Conservation (phyloP, 2,888 invertebrate genomes). For the Cerceris rybyensis region DNA sequence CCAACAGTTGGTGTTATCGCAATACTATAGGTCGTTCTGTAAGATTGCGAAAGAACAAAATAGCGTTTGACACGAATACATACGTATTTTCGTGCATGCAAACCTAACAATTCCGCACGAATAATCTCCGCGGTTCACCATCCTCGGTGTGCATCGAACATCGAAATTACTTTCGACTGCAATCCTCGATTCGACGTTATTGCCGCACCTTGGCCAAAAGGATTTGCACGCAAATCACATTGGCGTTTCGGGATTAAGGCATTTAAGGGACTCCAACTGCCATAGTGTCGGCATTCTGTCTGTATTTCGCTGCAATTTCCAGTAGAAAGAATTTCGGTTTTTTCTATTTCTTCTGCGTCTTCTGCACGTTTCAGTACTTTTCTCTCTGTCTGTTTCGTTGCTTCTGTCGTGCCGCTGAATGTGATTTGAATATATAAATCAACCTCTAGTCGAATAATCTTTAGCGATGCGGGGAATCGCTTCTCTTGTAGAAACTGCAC, state of each 20-base stretch:
- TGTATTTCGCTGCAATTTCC: slow-evolving; percentile 51
- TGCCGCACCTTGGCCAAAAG: slow-evolving; percentile 25
- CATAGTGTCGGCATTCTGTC: slow-evolving; percentile 12
- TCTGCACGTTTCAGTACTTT: no score
- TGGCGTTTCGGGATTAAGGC: slow-evolving; percentile 58
- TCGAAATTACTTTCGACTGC: slow-evolving; percentile 42
- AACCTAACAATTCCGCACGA: slow-evolving; percentile 17
- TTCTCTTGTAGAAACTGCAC: slow-evolving; percentile 36
- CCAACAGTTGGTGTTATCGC: slow-evolving; percentile 53
- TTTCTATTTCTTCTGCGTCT: background rate
- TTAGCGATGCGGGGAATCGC: slow-evolving; percentile 47
- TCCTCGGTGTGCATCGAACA: slow-evolving; percentile 29
- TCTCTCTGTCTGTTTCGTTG: no score
- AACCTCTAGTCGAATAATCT: slow-evolving; percentile 48
- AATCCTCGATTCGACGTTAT: slow-evolving; percentile 23
- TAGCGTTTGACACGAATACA: slow-evolving; percentile 23
- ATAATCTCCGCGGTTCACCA: slow-evolving; percentile 39
- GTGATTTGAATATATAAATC: slow-evolving; percentile 73
- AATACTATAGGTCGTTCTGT: slow-evolving; percentile 18
- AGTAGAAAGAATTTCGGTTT: slow-evolving; percentile 17
- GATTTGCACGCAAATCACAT: slow-evolving; percentile 56
- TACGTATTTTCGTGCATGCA: slow-evolving; percentile 23
- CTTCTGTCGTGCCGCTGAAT: slow-evolving; percentile 10
- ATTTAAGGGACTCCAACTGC: slow-evolving; percentile 52
- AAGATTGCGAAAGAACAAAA: slow-evolving; percentile 33